Percentiles rank a stretch among this genome's conserved stretches.
phyloP scores from a whole-genome alignment of 2,113 vertebrate genomes.

The Ariopsis seemanni region DNA sequence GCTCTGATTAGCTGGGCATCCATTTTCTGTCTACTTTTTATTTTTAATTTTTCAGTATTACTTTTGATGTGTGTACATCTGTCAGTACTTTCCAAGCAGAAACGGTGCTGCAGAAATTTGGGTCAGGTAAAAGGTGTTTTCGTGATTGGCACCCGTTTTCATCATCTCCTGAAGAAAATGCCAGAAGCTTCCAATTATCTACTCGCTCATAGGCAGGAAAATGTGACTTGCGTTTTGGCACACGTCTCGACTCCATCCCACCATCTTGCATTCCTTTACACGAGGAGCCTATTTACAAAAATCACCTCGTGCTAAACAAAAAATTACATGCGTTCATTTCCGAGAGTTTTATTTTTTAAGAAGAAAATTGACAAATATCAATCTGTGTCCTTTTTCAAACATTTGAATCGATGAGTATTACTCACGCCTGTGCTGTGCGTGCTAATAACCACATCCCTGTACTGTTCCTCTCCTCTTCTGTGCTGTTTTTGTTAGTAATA shows the following conservation, averaged over 20 bases:
- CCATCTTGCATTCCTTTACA: neutral
- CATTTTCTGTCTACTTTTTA: constrained; percentile 13
- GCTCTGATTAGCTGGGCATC: neutral
- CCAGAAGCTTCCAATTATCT: constrained; percentile 53
- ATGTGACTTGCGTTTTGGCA: constrained; percentile 43
- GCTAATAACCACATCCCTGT: constrained; percentile 15
- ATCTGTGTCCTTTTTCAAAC: neutral
- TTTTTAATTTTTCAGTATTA: neutral
- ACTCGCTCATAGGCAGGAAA: constrained; percentile 42
- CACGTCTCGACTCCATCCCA: constrained; percentile 18
- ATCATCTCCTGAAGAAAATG: constrained; percentile 51
- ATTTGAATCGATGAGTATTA: neutral
- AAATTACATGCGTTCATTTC: neutral
- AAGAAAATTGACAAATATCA: neutral
- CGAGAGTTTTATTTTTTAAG: neutral
- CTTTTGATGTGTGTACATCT: constrained; percentile 28
- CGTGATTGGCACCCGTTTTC: constrained; percentile 51
- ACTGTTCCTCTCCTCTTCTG: constrained; percentile 25
- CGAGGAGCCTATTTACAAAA: constrained; percentile 29
- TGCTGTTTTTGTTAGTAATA: constrained; percentile 37
- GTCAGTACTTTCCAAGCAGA: constrained; percentile 27
- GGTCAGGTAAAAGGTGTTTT: constrained; percentile 34
- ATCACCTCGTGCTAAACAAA: constrained; percentile 21
- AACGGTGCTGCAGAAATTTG: constrained; percentile 38
- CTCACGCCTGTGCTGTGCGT: neutral